Evolutionary conservation across 53 echinoderm and acorn worm species (phyloP), one percentile per base, ranked within the genome.

Genomic region (Mesocentrotus franciscanus): DNA sequence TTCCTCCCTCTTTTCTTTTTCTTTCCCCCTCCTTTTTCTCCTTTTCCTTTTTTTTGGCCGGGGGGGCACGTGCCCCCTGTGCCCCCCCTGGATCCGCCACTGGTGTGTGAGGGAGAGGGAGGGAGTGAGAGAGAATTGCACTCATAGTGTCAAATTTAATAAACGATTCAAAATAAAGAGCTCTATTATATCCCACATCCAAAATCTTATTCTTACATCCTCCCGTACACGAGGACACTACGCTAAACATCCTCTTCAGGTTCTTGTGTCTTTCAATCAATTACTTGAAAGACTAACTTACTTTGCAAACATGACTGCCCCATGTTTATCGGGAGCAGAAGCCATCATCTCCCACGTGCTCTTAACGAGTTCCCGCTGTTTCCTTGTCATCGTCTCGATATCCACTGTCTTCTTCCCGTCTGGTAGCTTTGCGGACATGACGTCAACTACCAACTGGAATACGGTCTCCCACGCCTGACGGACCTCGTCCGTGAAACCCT

Each of bases 221-320:
- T n/a, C 3, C 10, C n/a, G n/a, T 27, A 2, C 27, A 29, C n/a
- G 9, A 26, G 24, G 71, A 22, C 24, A 61, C 1, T 15, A 17
- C 0, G 18, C 15, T 18, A 11, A 17, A 61, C 17, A 17, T 17
- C 71, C 0, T 71, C n/a, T 71, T n/a, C 71, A 7, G 5, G 24
- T 68, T 20, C 26, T 30, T 11, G 2, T 6, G 74, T 74, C 8
- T 33, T 39, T 42, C 42, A 81, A 81, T 18, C 15, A 6, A 34
- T 78, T 34, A 15, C 35, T 78, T 32, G 15, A 32, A 76, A 17
- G 27, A 58, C 2, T 49, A 84, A 58, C 95, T 85, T 55, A 94
- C 95, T 85, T 94, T 68, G 95, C 95, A 49, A 94, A 94, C 95
- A 94, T 85, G 66, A 85, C 68, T 1, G 87, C 87, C 0, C 95